phyloP scores from a whole-genome alignment of 2,888 invertebrate genomes.

The Cheilosia vulpina region DNA sequence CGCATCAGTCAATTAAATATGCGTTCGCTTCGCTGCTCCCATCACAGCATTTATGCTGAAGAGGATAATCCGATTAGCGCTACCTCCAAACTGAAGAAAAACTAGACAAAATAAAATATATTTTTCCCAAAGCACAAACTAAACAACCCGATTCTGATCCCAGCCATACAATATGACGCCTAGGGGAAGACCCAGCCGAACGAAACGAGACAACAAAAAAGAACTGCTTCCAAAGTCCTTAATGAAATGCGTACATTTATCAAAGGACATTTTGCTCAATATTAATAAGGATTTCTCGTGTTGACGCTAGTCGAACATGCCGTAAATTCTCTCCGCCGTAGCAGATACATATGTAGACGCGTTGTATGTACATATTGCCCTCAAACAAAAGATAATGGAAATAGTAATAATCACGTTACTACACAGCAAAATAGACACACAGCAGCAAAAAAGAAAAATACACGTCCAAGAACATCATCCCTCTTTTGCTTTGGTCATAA shows the following conservation, averaged over 20 bases:
- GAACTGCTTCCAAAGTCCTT: constrained; percentile 43
- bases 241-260: constrained; percentile 71
- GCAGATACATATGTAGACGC: constrained; percentile 76
- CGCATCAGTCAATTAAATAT: no score
- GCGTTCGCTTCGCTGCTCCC: no score
- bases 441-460: constrained; percentile 39
- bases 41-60: no score
- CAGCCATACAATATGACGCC: constrained; percentile 27
- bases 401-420: constrained; percentile 69
- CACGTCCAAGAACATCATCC: constrained; percentile 62
- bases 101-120: neutral
- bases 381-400: constrained; percentile 71
- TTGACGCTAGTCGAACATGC: constrained; percentile 78
- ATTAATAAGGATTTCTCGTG: constrained; percentile 78
- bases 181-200: constrained; percentile 18
- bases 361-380: constrained; percentile 63
- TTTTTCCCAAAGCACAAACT: constrained; percentile 47
- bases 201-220: constrained; percentile 43
- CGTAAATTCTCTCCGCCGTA: constrained; percentile 79
- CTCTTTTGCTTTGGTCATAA: constrained; percentile 79
- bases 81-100: neutral
- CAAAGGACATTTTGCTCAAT: constrained; percentile 70
- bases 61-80: constrained; percentile 35
- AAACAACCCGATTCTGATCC: constrained; percentile 27
- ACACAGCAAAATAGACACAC: constrained; percentile 6